phyloP scores from a whole-genome alignment of 2,797 vertebrate genomes.

The Chaenodraco wilsoni region DNA sequence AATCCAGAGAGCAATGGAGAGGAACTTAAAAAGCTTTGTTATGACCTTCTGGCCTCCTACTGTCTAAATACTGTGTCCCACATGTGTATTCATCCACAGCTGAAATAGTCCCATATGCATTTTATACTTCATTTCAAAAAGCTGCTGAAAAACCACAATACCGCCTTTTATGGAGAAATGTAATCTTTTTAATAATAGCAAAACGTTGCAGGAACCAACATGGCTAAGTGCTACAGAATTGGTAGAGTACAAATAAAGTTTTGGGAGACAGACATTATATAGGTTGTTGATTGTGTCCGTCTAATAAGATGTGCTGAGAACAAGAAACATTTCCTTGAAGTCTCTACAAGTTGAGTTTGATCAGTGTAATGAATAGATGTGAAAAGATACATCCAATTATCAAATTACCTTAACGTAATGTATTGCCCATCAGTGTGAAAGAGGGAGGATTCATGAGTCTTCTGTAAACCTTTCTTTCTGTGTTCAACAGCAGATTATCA shows the following conservation, averaged over 20 bases:
- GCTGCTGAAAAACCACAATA: background rate
- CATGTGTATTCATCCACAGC: conserved; percentile 4
- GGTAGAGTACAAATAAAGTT: too few species aligned
- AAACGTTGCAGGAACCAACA: too few species aligned
- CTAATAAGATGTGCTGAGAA: background rate
- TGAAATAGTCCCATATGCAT: conserved; percentile 4
- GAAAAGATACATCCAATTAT: background rate
- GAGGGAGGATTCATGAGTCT: conserved; percentile 7
- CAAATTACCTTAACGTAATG: background rate
- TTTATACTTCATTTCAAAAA: background rate
- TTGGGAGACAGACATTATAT: too few species aligned
- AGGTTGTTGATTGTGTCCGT: background rate
- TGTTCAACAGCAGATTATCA: conserved; percentile 55
- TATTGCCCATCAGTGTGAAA: conserved; percentile 1
- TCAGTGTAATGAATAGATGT: background rate
- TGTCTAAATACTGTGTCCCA: background rate
- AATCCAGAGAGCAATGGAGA: too few species aligned
- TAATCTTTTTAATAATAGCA: too few species aligned
- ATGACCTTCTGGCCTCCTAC: background rate
- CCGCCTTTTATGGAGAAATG: background rate
- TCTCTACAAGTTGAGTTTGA: background rate
- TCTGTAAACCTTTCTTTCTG: conserved; percentile 30
- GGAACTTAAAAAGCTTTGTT: too few species aligned
- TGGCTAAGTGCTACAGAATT: background rate
- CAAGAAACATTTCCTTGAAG: background rate